A percentile compares a stretch with the other conserved stretches of the same genome.
phyloP scores from a whole-genome alignment of 92 coral and sea anemone genomes.

The Bergia sp. region DNA sequence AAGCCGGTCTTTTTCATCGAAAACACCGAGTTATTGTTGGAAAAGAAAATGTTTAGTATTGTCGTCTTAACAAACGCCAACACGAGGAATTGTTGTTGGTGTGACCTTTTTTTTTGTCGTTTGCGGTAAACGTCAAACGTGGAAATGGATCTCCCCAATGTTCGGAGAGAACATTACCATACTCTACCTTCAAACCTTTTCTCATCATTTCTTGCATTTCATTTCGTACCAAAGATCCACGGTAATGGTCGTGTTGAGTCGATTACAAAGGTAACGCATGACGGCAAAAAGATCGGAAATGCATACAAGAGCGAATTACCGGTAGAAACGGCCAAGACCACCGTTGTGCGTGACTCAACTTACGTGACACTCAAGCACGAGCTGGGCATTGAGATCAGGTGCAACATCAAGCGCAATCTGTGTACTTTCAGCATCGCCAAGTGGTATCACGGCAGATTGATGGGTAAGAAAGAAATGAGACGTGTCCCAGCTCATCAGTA shows the following conservation, averaged over 20 bases:
- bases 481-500: no score
- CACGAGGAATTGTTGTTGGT: no score
- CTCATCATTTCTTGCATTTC: neutral
- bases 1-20: no score
- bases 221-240: constrained; percentile 52
- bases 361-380: constrained; percentile 75
- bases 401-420: constrained; percentile 85
- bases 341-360: constrained; percentile 83
- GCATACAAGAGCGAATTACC: constrained; percentile 85
- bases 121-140: no score
- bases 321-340: constrained; percentile 78
- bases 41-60: no score
- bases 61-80: no score
- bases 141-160: no score
- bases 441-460: constrained; percentile 97
- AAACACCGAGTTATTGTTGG: no score
- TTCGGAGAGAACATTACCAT: no score
- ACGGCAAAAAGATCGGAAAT: constrained; percentile 68
- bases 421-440: constrained; percentile 94
- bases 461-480: constrained; percentile 67
- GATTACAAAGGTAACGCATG: constrained; percentile 70
- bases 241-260: constrained; percentile 87
- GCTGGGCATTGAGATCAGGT: constrained; percentile 84
- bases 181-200: neutral
- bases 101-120: no score